Evolutionary conservation across 92 coral and sea anemone species (phyloP).

Genomic region (Paramuricea clavata): DNA sequence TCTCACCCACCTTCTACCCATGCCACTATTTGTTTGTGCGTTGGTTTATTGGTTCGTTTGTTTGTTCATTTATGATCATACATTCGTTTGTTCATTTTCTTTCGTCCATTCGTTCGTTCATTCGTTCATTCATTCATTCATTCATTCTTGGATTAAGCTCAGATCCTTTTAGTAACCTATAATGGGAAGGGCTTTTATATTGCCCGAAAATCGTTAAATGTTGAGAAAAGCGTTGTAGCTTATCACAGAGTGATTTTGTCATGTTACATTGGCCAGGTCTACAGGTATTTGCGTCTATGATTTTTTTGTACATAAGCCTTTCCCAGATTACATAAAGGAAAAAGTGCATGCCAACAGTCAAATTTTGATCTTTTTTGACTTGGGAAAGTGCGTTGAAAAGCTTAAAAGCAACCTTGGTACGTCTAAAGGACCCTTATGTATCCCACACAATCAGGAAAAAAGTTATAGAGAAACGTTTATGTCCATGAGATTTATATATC

Average conservation of each 20-base stretch:
- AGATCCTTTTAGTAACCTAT: neutral
- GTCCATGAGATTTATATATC: constrained; percentile 12
- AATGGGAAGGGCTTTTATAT: neutral
- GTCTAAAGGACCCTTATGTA: neutral
- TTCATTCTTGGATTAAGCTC: neutral
- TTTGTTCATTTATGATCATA: too few species aligned
- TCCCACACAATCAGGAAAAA: constrained; percentile 1
- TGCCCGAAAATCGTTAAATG: constrained; percentile 17
- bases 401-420: constrained; percentile 3
- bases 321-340: constrained; percentile 24
- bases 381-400: constrained; percentile 5
- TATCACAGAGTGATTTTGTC: neutral
- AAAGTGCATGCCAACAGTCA: neutral
- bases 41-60: too few species aligned
- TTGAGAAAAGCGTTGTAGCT: neutral
- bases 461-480: constrained; percentile 11
- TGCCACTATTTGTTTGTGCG: too few species aligned
- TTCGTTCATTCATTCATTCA: too few species aligned
- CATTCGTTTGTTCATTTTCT: too few species aligned
- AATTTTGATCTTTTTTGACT: constrained; percentile 4
- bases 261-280: neutral
- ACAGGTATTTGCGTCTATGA: constrained; percentile 2
- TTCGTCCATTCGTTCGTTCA: too few species aligned
- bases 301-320: constrained; percentile 6
- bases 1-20: too few species aligned